phyloP scores from a whole-genome alignment of 2,888 invertebrate genomes.

The Lomographa bimaculata region DNA sequence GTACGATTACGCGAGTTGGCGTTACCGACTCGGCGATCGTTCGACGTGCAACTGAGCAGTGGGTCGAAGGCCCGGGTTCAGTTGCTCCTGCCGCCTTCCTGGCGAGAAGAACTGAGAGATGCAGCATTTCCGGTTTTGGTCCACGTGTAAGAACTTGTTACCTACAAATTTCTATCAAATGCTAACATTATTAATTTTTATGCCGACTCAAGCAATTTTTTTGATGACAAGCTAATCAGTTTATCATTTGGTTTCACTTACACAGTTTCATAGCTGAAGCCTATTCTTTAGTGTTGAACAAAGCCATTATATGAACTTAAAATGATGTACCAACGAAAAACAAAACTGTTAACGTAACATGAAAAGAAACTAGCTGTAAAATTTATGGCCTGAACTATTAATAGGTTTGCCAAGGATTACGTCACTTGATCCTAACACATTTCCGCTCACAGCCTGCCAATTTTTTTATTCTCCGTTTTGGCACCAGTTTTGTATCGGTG shows the following conservation, averaged over 20 bases:
- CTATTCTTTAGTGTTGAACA: no score
- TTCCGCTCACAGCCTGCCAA: slow-evolving; percentile 23
- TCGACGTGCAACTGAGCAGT: slow-evolving; percentile 93
- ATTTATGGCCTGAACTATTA: slow-evolving; percentile 7
- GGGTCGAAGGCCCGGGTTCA: slow-evolving; percentile 95
- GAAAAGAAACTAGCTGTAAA: no score
- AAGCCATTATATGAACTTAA: no score
- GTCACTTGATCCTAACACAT: slow-evolving; percentile 6
- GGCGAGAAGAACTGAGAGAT: slow-evolving; percentile 93
- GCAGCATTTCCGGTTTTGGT: slow-evolving; percentile 95
- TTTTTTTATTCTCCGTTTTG: slow-evolving; percentile 9
- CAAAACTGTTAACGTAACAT: no score
- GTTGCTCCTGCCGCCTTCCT: slow-evolving; percentile 93
- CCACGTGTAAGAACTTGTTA: slow-evolving; percentile 86
- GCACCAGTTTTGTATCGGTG: slow-evolving; percentile 11
- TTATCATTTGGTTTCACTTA: no score
- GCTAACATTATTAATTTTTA: no score
- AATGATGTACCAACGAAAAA: no score
- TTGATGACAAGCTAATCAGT: no score
- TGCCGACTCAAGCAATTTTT: no score
- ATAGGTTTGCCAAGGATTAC: slow-evolving; percentile 17
- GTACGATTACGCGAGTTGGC: slow-evolving; percentile 90
- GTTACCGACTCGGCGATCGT: slow-evolving; percentile 91
- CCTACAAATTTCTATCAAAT: no score
- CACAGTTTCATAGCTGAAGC: no score